These are phyloP conservation scores for Jordanella pulchra DNA, from an alignment of 2,797 vertebrate species.

Conservation along the genomic window DNA sequence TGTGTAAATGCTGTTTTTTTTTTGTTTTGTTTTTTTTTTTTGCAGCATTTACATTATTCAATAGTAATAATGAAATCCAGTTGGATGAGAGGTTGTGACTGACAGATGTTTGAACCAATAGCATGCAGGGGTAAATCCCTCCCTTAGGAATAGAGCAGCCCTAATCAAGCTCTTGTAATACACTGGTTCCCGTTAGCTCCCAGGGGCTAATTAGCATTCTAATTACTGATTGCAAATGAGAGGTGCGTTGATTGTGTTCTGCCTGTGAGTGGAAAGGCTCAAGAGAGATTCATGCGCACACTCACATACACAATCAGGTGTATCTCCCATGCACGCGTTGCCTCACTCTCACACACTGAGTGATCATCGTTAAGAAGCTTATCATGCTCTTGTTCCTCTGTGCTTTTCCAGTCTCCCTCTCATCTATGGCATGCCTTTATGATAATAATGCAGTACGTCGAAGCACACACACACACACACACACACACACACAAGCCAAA, in stretches of 20 bases:
- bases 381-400: slow-evolving; percentile 82
- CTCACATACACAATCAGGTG: slow-evolving; percentile 67
- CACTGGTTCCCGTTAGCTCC: slow-evolving; percentile 99
- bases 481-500: slow-evolving; percentile 30
- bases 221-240: slow-evolving; percentile 99
- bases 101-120: slow-evolving; percentile 70
- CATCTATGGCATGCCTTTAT: slow-evolving; percentile 72
- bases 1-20: slow-evolving; percentile 1
- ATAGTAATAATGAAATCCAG: slow-evolving; percentile 25
- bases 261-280: slow-evolving; percentile 69
- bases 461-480: slow-evolving; percentile 48
- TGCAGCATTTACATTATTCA: slow-evolving; percentile 28
- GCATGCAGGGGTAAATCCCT: slow-evolving; percentile 67
- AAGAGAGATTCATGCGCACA: slow-evolving; percentile 70
- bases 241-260: slow-evolving; percentile 78
- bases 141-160: slow-evolving; percentile 86
- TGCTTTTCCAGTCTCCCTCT: slow-evolving; percentile 69
- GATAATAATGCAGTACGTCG: slow-evolving; percentile 70
- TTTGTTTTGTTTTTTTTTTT: too few relatives aligned
- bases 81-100: slow-evolving; percentile 55
- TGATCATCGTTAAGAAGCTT: slow-evolving; percentile 99
- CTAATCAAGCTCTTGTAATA: slow-evolving; percentile 99
- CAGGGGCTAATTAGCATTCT: slow-evolving; percentile 99
- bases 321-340: slow-evolving; percentile 70
- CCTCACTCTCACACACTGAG: slow-evolving; percentile 75